Evolutionary conservation across 2,888 invertebrate genomes (phyloP), one percentile per base, ranked within the genome.

Genomic region (Pecten maximus): DNA sequence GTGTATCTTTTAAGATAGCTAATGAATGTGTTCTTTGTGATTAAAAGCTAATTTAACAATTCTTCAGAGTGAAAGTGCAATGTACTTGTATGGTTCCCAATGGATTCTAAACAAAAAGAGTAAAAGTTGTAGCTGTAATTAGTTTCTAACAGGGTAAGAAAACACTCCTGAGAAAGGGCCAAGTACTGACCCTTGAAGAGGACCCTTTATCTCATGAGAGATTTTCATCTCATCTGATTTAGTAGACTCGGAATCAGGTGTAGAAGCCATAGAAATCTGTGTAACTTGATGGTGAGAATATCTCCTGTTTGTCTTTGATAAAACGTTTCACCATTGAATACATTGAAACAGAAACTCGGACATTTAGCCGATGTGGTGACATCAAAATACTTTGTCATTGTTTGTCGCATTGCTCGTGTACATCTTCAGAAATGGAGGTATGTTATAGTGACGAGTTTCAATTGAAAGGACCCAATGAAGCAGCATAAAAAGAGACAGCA

Each of bases 241-340:
- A 74, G 74, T 74, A 74, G 74, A 10, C 74, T 74, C 28, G 74
- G 74, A 74, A 74, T 74, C 74, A 6, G 74, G 74, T 74, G 19
- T 74, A 74, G 35, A 0, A 28, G 74, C 74, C 15, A 35, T 74
- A 74, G 74, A 74, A 54, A 54, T n/a, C 0, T 54, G 54, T 89
- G 89, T 54, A 89, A 89, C 44, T 8, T 74, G 89, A 89, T 60
- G 74, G 74, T 89, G 89, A 89, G 89, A 89, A 89, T 74, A 74
- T 28, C 74, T 74, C 74, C 35, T 74, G 74, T 74, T 28, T 28
- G 28, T 74, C 74, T 74, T 74, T 74, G 74, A 74, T 74, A 74
- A 74, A 74, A 74, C 35, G 28, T 74, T 74, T 74, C 74, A 28
- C 28, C 74, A 35, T 74, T 74, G 35, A 74, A 35, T 74, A 74